Evolutionary conservation across 2,888 invertebrate species (phyloP).

Genomic region (Thymelicus lineola): DNA sequence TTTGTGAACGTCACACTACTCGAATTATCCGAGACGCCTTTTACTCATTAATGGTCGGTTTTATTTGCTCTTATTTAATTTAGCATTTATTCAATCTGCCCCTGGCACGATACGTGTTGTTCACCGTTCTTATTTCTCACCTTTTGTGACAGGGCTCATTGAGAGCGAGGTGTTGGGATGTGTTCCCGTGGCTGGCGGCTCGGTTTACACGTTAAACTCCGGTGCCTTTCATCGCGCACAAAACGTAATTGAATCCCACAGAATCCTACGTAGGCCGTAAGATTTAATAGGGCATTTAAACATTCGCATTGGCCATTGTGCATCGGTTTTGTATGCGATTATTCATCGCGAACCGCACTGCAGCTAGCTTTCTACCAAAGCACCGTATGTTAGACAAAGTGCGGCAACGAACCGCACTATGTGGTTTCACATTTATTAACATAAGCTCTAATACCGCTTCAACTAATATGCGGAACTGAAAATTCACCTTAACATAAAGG

Average conservation of each 20-base stretch:
- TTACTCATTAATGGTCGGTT: constrained; percentile 77
- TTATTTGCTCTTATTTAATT: constrained; percentile 85
- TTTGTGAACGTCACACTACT: constrained; percentile 73
- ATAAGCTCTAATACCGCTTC: constrained; percentile 46
- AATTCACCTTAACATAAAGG: constrained; percentile 48
- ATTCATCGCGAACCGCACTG: constrained; percentile 77
- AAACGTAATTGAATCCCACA: constrained; percentile 85
- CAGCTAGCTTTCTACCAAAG: constrained; percentile 75
- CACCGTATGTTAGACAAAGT: constrained; percentile 68
- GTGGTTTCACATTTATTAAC: constrained; percentile 60
- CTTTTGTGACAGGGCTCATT: constrained; percentile 84
- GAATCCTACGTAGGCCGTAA: constrained; percentile 83
- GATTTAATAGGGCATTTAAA: constrained; percentile 86
- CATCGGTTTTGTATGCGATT: constrained; percentile 80
- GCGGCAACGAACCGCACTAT: constrained; percentile 61
- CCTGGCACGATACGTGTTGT: constrained; percentile 73
- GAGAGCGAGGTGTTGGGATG: constrained; percentile 84
- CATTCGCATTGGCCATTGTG: constrained; percentile 84
- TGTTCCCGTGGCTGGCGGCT: constrained; percentile 75
- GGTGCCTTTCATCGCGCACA: constrained; percentile 82
- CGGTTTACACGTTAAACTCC: constrained; percentile 79
- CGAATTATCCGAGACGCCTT: constrained; percentile 73
- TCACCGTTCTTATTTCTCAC: constrained; percentile 70
- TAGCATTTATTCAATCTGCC: constrained; percentile 84
- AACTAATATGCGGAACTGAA: constrained; percentile 48